phyloP scores from a whole-genome alignment of 1,140 invertebrate genomes.

The Drosophila malerkotliana region DNA sequence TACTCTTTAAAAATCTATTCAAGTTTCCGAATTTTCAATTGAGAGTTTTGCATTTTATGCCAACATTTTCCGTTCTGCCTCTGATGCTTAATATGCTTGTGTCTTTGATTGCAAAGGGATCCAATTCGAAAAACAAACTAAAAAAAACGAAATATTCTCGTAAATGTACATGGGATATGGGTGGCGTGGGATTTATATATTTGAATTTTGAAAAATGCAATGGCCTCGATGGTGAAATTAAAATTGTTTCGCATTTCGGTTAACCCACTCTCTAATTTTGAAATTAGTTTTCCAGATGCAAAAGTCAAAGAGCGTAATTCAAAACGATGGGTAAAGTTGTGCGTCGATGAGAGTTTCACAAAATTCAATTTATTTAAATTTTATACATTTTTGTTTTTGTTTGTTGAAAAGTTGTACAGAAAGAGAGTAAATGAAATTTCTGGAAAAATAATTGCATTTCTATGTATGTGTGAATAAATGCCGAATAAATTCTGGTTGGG shows the following conservation, averaged over 20 bases:
- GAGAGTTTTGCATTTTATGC: conserved; percentile 79
- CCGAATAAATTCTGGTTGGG: conserved; percentile 39
- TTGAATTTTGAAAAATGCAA: conserved; percentile 39
- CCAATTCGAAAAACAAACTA: conserved; percentile 31
- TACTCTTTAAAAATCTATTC: conserved; percentile 12
- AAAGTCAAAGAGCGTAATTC: conserved; percentile 60
- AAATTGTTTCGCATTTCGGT: conserved; percentile 38
- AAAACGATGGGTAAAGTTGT: conserved; percentile 61
- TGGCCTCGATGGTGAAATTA: conserved; percentile 23
- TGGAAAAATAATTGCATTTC: conserved; percentile 42
- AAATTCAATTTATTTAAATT: conserved; percentile 37
- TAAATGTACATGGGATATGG: conserved; percentile 26
- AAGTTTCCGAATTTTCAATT: conserved; percentile 54
- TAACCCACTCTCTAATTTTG: conserved; percentile 41
- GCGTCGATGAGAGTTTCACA: conserved; percentile 44
- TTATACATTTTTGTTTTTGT: conserved; percentile 19
- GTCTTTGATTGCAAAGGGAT: conserved; percentile 8
- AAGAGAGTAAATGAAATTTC: conserved; percentile 59
- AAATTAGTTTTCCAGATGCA: conserved; percentile 50
- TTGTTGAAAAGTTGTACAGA: conserved; percentile 46
- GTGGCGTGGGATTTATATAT: conserved; percentile 24
- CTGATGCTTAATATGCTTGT: conserved; percentile 11
- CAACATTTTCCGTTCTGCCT: conserved; percentile 74
- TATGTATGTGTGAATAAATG: conserved; percentile 31
- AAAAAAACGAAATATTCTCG: conserved; percentile 12